Conservation (phyloP, 53 echinoderm and acorn worm species). For the Astropecten irregularis region DNA sequence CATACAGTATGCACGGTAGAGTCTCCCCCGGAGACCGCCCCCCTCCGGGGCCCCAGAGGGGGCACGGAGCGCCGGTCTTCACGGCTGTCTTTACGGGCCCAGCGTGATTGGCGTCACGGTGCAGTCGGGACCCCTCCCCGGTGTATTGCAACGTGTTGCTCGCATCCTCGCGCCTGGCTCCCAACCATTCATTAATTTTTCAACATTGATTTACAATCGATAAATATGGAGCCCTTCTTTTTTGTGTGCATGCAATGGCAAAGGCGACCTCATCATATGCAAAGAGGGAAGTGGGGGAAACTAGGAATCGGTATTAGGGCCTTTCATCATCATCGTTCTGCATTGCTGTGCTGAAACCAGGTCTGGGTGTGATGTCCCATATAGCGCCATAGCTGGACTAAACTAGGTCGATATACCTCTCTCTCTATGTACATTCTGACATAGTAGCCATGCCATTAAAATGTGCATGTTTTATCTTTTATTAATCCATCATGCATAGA, state of each 20-base stretch:
- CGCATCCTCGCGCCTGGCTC: conserved; percentile 40
- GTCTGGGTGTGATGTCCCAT: not conserved
- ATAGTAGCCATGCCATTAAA: too few species aligned
- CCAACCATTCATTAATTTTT: conserved; percentile 67
- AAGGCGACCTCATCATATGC: conserved; percentile 39
- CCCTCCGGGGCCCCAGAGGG: not conserved
- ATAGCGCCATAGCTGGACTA: too few species aligned
- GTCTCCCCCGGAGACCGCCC: conserved; percentile 4
- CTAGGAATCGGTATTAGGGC: not conserved
- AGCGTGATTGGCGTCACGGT: conserved; percentile 49
- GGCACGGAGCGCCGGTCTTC: not conserved
- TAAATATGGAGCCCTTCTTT: conserved; percentile 54
- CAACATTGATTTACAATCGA: conserved; percentile 60
- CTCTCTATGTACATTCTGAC: too few species aligned
- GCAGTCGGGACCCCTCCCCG: conserved; percentile 17
- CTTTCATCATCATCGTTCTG: not conserved
- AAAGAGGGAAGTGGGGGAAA: not conserved
- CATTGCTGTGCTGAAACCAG: too few species aligned
- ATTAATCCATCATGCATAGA: too few species aligned
- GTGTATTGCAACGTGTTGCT: conserved; percentile 68
- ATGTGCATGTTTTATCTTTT: too few species aligned
- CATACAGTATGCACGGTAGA: conserved; percentile 20
- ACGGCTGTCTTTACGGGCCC: conserved; percentile 1
- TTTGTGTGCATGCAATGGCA: too few species aligned
- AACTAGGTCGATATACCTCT: too few species aligned